phyloP scores from a whole-genome alignment of 2,797 vertebrate genomes.

The Peromyscus eremicus region DNA sequence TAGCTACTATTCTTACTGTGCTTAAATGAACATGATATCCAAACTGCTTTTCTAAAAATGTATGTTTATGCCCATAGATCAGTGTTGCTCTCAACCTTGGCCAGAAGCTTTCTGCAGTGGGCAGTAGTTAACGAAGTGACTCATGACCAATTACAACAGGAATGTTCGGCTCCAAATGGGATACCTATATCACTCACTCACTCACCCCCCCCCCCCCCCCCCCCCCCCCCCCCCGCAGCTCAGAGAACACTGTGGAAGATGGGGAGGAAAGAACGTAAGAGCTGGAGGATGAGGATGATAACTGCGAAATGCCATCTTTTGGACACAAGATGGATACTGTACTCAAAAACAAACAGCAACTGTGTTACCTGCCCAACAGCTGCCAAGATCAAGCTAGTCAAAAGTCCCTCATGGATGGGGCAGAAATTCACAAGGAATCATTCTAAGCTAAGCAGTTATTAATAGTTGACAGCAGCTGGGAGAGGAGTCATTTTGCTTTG shows the following conservation, averaged over 20 bases:
- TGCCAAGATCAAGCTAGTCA: not conserved
- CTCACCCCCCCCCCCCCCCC: too few relatives aligned
- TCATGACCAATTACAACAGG: not conserved
- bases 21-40: not conserved
- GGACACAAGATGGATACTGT: not conserved
- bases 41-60: not conserved
- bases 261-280: not conserved
- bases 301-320: not conserved
- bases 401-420: not conserved
- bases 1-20: not conserved
- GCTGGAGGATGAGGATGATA: not conserved
- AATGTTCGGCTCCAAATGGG: not conserved
- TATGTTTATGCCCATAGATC: not conserved
- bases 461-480: not conserved
- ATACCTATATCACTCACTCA: not conserved
- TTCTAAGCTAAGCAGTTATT: not conserved
- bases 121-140: not conserved
- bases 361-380: not conserved
- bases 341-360: not conserved
- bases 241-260: not conserved
- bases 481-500: not conserved
- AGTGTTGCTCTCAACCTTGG: not conserved
- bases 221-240: not conserved
- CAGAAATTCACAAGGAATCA: not conserved
- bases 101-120: not conserved